Evolutionary conservation across 1,140 invertebrate genomes (phyloP).

Genomic region (Callitettix versicolor): DNA sequence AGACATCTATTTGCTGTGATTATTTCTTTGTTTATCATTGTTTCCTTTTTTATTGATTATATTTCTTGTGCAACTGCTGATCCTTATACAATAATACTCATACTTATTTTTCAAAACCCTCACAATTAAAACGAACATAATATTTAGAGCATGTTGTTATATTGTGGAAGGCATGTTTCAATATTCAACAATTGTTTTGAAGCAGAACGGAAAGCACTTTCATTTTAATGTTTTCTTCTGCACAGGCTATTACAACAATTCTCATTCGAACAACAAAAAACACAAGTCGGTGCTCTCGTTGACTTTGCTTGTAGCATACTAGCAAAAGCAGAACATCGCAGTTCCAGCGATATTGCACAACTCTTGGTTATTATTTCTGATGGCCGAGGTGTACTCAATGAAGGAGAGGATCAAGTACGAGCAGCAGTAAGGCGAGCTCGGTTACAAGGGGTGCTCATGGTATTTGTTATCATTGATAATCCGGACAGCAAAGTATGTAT

Average conservation of each 20-base stretch:
- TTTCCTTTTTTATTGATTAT: no score
- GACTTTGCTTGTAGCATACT: constrained; percentile 66
- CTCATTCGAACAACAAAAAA: constrained; percentile 70
- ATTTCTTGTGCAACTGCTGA: no score
- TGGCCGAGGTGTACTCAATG: constrained; percentile 84
- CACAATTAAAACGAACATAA: no score
- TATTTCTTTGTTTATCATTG: no score
- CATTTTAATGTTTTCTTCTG: constrained; percentile 1
- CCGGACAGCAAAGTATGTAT: constrained; percentile 67
- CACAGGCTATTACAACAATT: constrained; percentile 58
- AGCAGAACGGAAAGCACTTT: no score
- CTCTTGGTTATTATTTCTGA: constrained; percentile 88
- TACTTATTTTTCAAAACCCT: no score
- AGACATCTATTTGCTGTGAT: no score
- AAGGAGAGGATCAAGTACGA: constrained; percentile 67
- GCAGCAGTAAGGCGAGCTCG: constrained; percentile 69
- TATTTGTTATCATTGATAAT: constrained; percentile 94
- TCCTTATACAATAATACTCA: no score
- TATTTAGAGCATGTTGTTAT: no score
- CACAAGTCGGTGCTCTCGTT: constrained; percentile 66
- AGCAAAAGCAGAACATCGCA: neutral
- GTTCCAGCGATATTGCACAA: constrained; percentile 61
- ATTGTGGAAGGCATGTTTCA: no score
- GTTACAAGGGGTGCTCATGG: constrained; percentile 75
- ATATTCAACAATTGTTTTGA: no score